A percentile compares a stretch with the other conserved stretches of the same genome.
Evolutionary conservation across 2,888 invertebrate genomes (phyloP).

Genomic region (Drepanosiphum platanoidis): DNA sequence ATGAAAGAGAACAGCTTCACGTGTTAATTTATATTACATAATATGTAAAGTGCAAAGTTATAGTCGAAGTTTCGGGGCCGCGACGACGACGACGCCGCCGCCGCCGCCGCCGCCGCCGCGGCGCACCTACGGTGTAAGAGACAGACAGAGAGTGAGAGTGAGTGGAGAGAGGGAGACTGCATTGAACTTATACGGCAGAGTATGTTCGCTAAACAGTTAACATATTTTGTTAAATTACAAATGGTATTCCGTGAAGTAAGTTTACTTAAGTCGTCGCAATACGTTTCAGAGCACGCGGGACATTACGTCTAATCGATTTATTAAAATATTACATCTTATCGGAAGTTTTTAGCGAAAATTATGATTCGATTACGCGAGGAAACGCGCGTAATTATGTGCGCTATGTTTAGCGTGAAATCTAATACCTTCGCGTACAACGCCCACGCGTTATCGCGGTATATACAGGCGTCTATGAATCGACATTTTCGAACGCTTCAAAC

Average conservation of each 20-base stretch:
- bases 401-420: too few species aligned
- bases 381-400: too few species aligned
- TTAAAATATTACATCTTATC: not conserved
- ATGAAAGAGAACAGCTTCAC: conserved; percentile 9
- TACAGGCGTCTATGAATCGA: too few species aligned
- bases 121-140: too few species aligned
- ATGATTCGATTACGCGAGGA: not conserved
- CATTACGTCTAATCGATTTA: not conserved
- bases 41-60: conserved; percentile 40
- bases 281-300: not conserved
- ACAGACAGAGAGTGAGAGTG: too few species aligned
- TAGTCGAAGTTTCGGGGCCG: conserved; percentile 26
- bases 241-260: not conserved
- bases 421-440: too few species aligned
- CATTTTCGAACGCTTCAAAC: too few species aligned
- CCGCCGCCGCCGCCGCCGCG: too few species aligned
- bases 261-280: not conserved
- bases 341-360: not conserved
- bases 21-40: conserved; percentile 42
- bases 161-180: not conserved
- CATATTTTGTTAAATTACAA: conserved; percentile 8
- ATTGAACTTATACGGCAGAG: not conserved
- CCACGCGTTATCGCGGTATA: too few species aligned
- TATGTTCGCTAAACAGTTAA: conserved; percentile 18
- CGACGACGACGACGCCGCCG: too few species aligned